phyloP scores from a whole-genome alignment of 2,113 vertebrate species.

The Willisornis vidua region DNA sequence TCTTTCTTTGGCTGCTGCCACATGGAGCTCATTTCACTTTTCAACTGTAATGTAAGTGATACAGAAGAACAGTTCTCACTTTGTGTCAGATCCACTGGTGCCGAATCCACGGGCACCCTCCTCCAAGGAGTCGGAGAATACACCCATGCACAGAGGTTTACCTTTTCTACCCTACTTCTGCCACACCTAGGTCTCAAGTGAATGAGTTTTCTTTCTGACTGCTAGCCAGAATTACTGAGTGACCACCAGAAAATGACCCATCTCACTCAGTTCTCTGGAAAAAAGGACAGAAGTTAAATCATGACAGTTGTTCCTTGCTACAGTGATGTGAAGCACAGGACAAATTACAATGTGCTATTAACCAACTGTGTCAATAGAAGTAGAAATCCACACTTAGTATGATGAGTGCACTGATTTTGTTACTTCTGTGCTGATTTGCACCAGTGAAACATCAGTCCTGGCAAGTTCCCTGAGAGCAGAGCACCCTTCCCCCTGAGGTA shows the following conservation, averaged over 20 bases:
- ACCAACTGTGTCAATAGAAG: fast-evolving
- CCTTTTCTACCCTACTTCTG: background rate
- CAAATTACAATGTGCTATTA: background rate
- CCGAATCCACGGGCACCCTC: background rate
- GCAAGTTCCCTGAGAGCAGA: background rate
- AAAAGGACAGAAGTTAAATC: background rate
- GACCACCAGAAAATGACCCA: background rate
- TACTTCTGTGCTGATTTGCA: background rate
- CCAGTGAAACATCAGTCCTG: background rate
- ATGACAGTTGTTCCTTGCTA: background rate
- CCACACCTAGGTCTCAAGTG: background rate
- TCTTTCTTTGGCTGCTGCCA: slow-evolving; percentile 59
- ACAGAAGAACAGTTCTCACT: slow-evolving; percentile 35
- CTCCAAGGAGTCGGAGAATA: background rate
- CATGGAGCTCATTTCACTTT: slow-evolving; percentile 74
- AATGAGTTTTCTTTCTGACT: background rate
- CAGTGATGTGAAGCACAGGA: background rate
- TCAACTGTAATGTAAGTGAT: slow-evolving; percentile 54
- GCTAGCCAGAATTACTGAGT: background rate
- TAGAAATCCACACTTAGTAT: background rate
- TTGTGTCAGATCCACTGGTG: slow-evolving; percentile 19
- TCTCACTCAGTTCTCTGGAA: background rate
- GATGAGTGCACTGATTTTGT: background rate
- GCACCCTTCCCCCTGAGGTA: background rate
- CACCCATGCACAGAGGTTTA: background rate